Evolutionary conservation across 2,888 invertebrate genomes (phyloP), one percentile per base, ranked within the genome.

Genomic region (Dioctria linearis): DNA sequence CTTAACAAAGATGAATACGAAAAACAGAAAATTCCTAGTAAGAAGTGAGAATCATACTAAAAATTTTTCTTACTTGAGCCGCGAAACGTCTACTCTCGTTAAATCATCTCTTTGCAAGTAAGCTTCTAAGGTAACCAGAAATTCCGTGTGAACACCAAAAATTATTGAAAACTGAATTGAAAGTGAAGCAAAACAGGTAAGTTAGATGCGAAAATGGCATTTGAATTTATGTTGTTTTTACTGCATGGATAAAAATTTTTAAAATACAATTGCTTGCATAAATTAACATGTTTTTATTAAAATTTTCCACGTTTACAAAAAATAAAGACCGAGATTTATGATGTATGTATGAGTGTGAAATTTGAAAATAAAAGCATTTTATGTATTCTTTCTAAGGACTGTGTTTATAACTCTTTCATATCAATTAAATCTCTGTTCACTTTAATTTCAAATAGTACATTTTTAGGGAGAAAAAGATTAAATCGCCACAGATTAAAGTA

Each of bases 241-340:
- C 25, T 25, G 25, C 2, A 25, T 25, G 25, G 25, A 25, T 25
- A 25, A 8, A 46, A 39, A 51, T 54, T 40, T 6, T 54, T 71
- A 11, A 71, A 71, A 71, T 37, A 43, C 51, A n/a, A 11, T 54
- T 54, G 43, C 49, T 25, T 59, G 59, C 75, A 75, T 75, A 75
- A 75, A 75, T 75, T 75, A 75, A 75, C 75, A 75, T 59, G 57
- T 37, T 61, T 75, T 75, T 75, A 59, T 59, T 75, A 59, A 75
- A 75, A 75, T 59, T 59, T 75, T 75, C 25, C 61, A 75, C 46
- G 75, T 75, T 75, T 75, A 75, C 75, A 75, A 75, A 75, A 59
- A 75, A 61, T 57, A 59, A 43, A 59, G 75, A 43, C 46, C 75
- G 43, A 57, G 75, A 75, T 75, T 6, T 46, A 75, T 75, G 75